These are phyloP conservation scores for Sceloporus tristichus DNA, from an alignment of 2,113 vertebrate species.

Conservation along the genomic window DNA sequence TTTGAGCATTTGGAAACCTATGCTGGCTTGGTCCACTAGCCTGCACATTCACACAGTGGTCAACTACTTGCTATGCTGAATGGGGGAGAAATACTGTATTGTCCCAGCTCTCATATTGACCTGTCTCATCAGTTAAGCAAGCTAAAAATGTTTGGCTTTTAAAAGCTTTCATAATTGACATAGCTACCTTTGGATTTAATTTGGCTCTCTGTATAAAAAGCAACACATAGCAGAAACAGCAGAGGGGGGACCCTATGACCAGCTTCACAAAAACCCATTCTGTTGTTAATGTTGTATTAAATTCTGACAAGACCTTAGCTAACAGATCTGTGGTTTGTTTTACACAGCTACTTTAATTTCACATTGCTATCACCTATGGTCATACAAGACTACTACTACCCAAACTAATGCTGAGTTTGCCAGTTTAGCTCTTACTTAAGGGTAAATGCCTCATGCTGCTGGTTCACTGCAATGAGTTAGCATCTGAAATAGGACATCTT, in stretches of 20 bases:
- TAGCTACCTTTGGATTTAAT: not conserved
- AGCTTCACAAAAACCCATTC: not conserved
- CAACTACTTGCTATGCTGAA: not conserved
- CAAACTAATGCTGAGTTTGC: not conserved
- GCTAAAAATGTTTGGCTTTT: conserved; percentile 8
- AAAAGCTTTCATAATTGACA: not conserved
- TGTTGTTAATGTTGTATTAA: not conserved
- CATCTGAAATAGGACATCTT: not conserved
- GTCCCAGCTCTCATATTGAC: not conserved
- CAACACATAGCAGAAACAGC: not conserved
- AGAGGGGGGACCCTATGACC: not conserved
- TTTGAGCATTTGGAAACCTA: too few relatives aligned
- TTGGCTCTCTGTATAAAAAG: not conserved
- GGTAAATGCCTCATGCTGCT: not conserved
- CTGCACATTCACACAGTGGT: too few relatives aligned
- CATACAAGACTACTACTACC: not conserved
- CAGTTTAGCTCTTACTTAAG: not conserved
- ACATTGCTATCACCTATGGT: not conserved
- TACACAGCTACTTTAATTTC: not conserved
- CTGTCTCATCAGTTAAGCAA: conserved; percentile 6
- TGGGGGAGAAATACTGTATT: not conserved
- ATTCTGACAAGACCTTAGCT: not conserved
- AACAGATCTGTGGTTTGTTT: not conserved
- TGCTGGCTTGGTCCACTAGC: too few relatives aligned
- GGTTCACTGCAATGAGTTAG: not conserved